A percentile compares a stretch with the other conserved stretches of the same genome.
Conservation (phyloP, 2,888 invertebrate genomes). For the Minunthozetes semirufus region DNA sequence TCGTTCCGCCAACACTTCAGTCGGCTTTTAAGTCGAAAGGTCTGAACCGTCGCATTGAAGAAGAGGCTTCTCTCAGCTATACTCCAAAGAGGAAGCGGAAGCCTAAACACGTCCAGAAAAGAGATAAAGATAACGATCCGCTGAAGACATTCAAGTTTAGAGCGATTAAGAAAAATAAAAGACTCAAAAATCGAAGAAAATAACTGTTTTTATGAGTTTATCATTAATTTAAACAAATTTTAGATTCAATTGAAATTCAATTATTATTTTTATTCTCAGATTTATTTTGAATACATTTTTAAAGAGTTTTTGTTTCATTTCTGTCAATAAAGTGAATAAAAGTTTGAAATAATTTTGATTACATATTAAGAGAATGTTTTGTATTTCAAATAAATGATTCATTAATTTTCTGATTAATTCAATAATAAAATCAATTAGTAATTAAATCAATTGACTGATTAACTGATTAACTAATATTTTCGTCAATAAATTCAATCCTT, state of each 20-base stretch:
- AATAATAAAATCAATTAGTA: too few species aligned
- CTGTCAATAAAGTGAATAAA: too few species aligned
- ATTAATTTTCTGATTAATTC: too few species aligned
- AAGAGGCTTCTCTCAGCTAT: constrained; percentile 30
- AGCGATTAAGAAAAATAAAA: background rate
- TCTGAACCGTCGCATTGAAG: constrained; percentile 4
- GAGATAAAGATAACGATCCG: constrained; percentile 26
- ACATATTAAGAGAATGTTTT: too few species aligned
- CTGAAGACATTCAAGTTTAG: constrained; percentile 35
- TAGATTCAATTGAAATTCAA: background rate
- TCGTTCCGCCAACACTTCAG: constrained; percentile 48
- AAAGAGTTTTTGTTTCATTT: too few species aligned
- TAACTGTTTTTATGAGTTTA: background rate
- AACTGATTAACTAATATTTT: too few species aligned
- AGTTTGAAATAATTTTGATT: too few species aligned
- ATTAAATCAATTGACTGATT: too few species aligned
- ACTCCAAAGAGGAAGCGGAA: constrained; percentile 1
- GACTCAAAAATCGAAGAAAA: background rate
- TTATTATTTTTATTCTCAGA: background rate
- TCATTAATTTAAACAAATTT: background rate
- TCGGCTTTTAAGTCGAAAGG: constrained; percentile 26
- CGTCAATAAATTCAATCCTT: too few species aligned
- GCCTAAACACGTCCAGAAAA: background rate
- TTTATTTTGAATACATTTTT: too few species aligned
- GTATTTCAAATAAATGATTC: too few species aligned